phyloP scores from a whole-genome alignment of 2,888 invertebrate species.

The Pinctada fucata region DNA sequence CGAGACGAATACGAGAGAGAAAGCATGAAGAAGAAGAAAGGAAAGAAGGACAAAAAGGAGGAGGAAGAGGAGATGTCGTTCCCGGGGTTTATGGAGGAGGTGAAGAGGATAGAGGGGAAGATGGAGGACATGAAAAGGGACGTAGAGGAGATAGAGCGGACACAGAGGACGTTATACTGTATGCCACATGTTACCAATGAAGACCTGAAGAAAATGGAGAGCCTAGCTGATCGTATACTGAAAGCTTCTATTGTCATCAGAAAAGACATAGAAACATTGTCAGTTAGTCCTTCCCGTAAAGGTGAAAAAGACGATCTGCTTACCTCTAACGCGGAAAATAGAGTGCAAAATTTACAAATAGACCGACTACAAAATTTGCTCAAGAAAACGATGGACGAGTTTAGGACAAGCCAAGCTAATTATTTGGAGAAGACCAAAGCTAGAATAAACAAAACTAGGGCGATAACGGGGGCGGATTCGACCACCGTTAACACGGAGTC shows the following conservation, averaged over 20 bases:
- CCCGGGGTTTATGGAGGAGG: conserved; percentile 50
- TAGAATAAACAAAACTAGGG: conserved; percentile 56
- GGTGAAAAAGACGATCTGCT: conserved; percentile 33
- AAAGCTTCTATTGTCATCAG: conserved; percentile 52
- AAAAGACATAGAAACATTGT: conserved; percentile 49
- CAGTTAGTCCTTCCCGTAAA: conserved; percentile 26
- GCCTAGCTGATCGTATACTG: conserved; percentile 54
- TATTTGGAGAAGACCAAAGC: conserved; percentile 65
- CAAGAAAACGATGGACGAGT: conserved; percentile 57
- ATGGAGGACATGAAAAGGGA: conserved; percentile 51
- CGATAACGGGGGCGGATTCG: conserved; percentile 53
- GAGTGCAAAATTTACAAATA: conserved; percentile 45
- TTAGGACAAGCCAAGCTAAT: conserved; percentile 60
- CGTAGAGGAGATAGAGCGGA: conserved; percentile 57
- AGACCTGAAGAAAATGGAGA: conserved; percentile 57
- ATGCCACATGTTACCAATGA: conserved; percentile 56
- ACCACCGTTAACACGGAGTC: conserved; percentile 24
- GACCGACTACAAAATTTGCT: conserved; percentile 57
- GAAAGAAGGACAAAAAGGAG: conserved; percentile 44
- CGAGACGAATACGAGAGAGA: conserved; percentile 43
- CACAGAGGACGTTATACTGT: conserved; percentile 59
- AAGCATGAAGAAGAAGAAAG: conserved; percentile 30
- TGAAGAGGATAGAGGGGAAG: conserved; percentile 55
- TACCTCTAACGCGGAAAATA: conserved; percentile 31
- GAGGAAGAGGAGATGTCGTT: conserved; percentile 51